Conservation (phyloP, 2,113 vertebrate species). For the Vireo altiloquus region DNA sequence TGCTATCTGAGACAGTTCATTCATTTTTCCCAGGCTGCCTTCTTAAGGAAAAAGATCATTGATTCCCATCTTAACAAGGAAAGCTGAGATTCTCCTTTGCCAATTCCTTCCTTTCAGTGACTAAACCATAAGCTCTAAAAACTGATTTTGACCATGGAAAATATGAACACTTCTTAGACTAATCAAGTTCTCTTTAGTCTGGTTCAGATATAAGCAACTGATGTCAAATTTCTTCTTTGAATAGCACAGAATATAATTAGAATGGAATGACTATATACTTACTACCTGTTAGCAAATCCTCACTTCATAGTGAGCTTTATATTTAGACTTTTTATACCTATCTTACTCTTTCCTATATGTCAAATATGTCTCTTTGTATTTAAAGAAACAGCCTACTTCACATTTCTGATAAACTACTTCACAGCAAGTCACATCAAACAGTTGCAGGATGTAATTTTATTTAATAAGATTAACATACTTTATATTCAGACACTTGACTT, state of each 20-base stretch:
- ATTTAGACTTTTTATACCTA: not conserved
- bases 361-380: not conserved
- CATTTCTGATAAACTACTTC: not conserved
- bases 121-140: not conserved
- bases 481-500: not conserved
- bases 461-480: not conserved
- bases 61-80: not conserved
- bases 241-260: not conserved
- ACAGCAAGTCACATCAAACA: not conserved
- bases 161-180: not conserved
- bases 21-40: not conserved
- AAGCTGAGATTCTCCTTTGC: not conserved
- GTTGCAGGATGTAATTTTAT: not conserved
- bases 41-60: not conserved
- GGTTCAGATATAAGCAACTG: not conserved
- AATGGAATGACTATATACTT: not conserved
- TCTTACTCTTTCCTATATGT: not conserved
- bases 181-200: not conserved
- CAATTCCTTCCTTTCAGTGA: not conserved
- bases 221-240: not conserved
- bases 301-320: not conserved
- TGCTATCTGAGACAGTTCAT: not conserved
- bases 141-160: not conserved
- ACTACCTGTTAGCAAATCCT: not conserved
- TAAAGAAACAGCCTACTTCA: not conserved